Evolutionary conservation across 1,140 invertebrate species (phyloP).

Genomic region (Drosophila chauvacae): DNA sequence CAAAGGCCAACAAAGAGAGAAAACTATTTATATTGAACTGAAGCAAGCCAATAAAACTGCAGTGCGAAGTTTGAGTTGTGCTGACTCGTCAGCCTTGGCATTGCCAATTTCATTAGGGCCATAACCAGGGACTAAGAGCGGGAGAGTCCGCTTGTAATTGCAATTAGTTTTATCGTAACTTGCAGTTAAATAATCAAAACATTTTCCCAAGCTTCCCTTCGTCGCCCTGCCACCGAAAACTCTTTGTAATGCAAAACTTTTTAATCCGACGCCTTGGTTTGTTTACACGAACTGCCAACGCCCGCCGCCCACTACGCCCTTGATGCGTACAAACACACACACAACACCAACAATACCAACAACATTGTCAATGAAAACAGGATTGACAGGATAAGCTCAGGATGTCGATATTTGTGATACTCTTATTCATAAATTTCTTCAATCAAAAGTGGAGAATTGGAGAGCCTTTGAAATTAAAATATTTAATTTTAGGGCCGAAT

Average conservation of each 20-base stretch:
- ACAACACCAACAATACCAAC: conserved; percentile 39
- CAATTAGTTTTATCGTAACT: conserved; percentile 73
- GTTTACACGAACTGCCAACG: conserved; percentile 66
- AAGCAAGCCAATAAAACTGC: conserved; percentile 32
- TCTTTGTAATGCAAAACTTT: conserved; percentile 74
- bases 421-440: not conserved
- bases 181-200: conserved; percentile 71
- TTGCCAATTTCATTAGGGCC: conserved; percentile 48
- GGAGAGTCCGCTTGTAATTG: conserved; percentile 51
- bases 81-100: conserved; percentile 42
- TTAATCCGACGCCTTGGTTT: conserved; percentile 78
- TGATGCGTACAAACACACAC: conserved; percentile 6
- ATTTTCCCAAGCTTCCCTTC: conserved; percentile 63
- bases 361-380: conserved; percentile 47
- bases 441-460: no score
- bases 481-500: not conserved
- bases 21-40: conserved; percentile 29
- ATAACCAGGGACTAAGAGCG: conserved; percentile 24
- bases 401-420: conserved; percentile 20
- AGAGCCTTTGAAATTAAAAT: no score
- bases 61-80: conserved; percentile 38
- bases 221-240: conserved; percentile 30
- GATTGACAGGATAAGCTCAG: conserved; percentile 13
- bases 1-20: conserved; percentile 41
- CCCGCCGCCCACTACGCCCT: conserved; percentile 28